Percentiles rank a stretch among this genome's conserved stretches.
Evolutionary conservation across 2,113 vertebrate species (phyloP).

Genomic region (Prietella phreatophila): DNA sequence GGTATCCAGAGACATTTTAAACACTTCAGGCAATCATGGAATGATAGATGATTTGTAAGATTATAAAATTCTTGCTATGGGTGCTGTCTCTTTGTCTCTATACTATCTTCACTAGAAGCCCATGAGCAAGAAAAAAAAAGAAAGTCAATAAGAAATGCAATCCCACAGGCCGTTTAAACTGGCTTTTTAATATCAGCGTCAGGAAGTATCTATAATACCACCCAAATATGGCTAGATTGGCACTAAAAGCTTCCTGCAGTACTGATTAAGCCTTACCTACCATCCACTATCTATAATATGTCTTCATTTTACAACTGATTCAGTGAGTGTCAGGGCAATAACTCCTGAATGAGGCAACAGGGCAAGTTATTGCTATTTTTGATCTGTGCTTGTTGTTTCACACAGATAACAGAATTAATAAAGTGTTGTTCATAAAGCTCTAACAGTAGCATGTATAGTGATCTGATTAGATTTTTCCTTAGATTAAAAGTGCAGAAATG

Average conservation of each 20-base stretch:
- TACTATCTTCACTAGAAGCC: neutral
- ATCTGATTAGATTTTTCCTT: neutral
- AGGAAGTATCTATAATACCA: neutral
- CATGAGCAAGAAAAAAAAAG: neutral
- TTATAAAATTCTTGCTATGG: neutral
- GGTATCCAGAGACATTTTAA: constrained; percentile 7
- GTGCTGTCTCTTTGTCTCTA: neutral
- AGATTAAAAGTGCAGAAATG: neutral
- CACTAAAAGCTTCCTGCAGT: neutral
- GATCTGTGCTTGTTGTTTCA: neutral
- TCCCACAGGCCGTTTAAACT: neutral
- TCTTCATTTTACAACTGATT: neutral
- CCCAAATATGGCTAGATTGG: neutral
- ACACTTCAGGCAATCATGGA: neutral
- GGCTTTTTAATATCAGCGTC: neutral
- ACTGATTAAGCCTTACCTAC: neutral
- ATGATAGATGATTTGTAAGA: neutral
- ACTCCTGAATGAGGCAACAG: neutral
- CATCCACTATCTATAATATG: neutral
- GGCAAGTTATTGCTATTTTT: neutral
- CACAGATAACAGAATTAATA: neutral
- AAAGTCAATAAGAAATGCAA: neutral
- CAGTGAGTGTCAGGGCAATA: neutral
- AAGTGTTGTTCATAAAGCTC: neutral
- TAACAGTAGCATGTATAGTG: neutral